These are phyloP conservation scores for Elysia chlorotica DNA, from an alignment of 1,140 invertebrate species.

Conservation along the genomic window DNA sequence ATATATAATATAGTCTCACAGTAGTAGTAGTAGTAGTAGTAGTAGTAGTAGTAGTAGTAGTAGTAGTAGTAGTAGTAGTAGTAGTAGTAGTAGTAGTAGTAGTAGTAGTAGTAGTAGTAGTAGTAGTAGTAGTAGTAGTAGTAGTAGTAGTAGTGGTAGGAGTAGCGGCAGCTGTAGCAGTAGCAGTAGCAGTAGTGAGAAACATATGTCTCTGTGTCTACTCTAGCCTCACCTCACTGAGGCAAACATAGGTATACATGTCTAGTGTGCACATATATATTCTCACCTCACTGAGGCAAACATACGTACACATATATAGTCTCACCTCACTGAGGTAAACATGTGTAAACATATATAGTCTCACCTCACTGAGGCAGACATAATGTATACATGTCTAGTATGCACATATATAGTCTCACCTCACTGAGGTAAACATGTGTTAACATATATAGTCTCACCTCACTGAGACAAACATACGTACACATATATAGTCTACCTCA, in stretches of 20 bases:
- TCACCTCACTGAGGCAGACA: no score
- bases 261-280: background rate
- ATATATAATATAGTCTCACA: no score
- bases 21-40: background rate
- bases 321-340: constrained; percentile 60
- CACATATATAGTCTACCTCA: no score
- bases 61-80: background rate
- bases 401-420: no score
- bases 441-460: background rate
- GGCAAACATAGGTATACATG: background rate
- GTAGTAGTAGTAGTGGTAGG: no score
- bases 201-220: no score
- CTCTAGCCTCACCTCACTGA: background rate
- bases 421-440: no score
- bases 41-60: background rate
- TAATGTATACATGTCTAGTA: no score
- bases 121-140: background rate
- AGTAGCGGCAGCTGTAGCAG: no score
- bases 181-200: no score
- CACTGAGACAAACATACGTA: background rate
- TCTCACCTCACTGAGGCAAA: no score
- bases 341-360: background rate
- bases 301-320: background rate
- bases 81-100: background rate
- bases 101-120: background rate